phyloP scores from a whole-genome alignment of 2,113 vertebrate genomes.

The Syngnathoides biaculeatus region DNA sequence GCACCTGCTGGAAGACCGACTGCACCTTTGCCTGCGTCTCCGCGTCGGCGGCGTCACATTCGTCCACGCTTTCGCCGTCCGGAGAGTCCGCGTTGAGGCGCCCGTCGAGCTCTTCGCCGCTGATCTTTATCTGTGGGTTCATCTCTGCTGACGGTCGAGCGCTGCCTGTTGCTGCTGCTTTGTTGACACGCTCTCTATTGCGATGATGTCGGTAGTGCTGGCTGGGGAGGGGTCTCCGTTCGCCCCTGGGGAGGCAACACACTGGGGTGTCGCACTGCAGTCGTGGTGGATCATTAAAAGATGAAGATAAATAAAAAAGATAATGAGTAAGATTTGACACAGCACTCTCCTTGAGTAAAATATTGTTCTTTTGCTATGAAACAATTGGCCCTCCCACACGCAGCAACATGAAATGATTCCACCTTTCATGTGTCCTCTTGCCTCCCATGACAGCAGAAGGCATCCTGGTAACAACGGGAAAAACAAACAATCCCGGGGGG shows the following conservation, averaged over 20 bases:
- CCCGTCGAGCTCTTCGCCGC: conserved; percentile 11
- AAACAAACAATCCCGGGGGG: conserved; percentile 56
- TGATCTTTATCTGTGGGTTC: conserved; percentile 33
- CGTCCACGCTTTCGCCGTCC: conserved; percentile 10
- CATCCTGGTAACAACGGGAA: conserved; percentile 49
- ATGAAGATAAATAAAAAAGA: not conserved
- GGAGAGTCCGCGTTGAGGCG: not conserved
- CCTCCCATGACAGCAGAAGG: conserved; percentile 49
- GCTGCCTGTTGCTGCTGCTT: conserved; percentile 25
- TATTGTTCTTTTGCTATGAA: not conserved
- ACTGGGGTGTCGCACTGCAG: conserved; percentile 12
- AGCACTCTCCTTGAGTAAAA: not conserved
- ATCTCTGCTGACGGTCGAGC: conserved; percentile 18
- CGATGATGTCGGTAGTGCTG: conserved; percentile 10
- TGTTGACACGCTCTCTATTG: conserved; percentile 11
- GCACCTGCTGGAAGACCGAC: conserved; percentile 64
- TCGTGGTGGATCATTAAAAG: conserved; percentile 2
- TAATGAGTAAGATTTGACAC: not conserved
- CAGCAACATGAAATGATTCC: conserved; percentile 2
- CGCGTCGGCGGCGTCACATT: conserved; percentile 21
- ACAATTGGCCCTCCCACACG: not conserved
- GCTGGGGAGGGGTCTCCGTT: conserved; percentile 13
- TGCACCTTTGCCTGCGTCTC: conserved; percentile 44
- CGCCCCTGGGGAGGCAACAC: conserved; percentile 18
- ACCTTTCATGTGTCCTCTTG: conserved; percentile 8